Conservation (phyloP, 1,140 invertebrate species). For the Sycophaga agraensis region DNA sequence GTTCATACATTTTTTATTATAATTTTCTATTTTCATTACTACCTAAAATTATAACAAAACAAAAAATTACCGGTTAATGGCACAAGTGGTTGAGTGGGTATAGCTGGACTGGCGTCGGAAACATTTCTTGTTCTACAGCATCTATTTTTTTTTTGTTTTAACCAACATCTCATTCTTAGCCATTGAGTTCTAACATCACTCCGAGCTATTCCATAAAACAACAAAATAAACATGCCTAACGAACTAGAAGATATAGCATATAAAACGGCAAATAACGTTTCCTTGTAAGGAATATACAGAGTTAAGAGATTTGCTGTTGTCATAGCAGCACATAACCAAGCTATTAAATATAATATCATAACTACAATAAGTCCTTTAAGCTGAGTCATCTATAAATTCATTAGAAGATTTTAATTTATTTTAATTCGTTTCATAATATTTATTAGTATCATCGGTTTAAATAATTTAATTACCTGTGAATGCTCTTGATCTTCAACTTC, state of each 20-base stretch:
- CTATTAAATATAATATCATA: conserved; percentile 72
- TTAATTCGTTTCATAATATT: neutral
- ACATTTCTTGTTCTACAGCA: conserved; percentile 68
- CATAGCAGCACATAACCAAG: conserved; percentile 74
- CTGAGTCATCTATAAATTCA: conserved; percentile 71
- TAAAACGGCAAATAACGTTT: conserved; percentile 75
- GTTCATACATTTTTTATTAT: neutral
- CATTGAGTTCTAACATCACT: conserved; percentile 79
- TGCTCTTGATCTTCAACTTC: conserved; percentile 82
- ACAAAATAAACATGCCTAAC: conserved; percentile 79
- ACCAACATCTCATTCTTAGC: conserved; percentile 65
- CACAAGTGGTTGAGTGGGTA: conserved; percentile 56
- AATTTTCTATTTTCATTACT: neutral
- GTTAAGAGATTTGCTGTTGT: conserved; percentile 68
- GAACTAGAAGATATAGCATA: conserved; percentile 72
- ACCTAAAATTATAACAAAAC: neutral
- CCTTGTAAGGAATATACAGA: conserved; percentile 67
- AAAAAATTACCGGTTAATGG: conserved; percentile 32
- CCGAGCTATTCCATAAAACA: conserved; percentile 82
- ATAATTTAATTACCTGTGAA: conserved; percentile 56
- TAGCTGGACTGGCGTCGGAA: conserved; percentile 64
- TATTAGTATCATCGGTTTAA: neutral
- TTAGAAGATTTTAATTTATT: neutral
- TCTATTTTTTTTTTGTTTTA: conserved; percentile 62
- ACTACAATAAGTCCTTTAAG: conserved; percentile 78